Percentiles rank a stretch among this genome's conserved stretches.
phyloP scores from a whole-genome alignment of 2,797 vertebrate species.

The Salarias fasciatus region DNA sequence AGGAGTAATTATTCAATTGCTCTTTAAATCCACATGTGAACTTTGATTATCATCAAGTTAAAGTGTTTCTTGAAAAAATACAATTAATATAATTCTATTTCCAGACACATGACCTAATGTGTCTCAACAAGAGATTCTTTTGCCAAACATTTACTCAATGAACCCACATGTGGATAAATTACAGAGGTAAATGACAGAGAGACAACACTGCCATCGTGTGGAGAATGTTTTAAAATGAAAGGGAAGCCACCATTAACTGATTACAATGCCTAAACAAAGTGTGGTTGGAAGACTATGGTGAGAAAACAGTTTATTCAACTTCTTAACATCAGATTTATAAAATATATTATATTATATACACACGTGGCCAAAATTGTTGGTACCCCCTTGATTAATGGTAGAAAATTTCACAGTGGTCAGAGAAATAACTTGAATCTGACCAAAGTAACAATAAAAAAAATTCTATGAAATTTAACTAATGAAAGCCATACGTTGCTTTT shows the following conservation, averaged over 20 bases:
- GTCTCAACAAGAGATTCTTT: not conserved
- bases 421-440: no score
- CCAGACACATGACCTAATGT: constrained; percentile 4
- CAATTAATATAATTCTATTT: not conserved
- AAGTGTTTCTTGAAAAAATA: not conserved
- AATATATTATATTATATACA: not conserved
- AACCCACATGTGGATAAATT: no score
- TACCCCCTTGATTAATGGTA: no score
- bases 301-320: constrained; percentile 9
- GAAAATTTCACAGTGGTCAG: no score
- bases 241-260: not conserved
- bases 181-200: not conserved
- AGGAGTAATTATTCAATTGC: constrained; percentile 1
- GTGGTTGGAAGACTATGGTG: not conserved
- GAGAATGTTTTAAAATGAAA: constrained; percentile 9
- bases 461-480: no score
- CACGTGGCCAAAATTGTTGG: no score
- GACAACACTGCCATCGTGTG: constrained; percentile 71
- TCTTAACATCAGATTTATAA: not conserved
- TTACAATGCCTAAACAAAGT: no score
- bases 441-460: no score
- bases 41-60: constrained; percentile 5
- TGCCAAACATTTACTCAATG: no score
- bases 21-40: not conserved
- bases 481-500: no score